Evolutionary conservation across 2,888 invertebrate genomes (phyloP).

Genomic region (Suillia variegata): DNA sequence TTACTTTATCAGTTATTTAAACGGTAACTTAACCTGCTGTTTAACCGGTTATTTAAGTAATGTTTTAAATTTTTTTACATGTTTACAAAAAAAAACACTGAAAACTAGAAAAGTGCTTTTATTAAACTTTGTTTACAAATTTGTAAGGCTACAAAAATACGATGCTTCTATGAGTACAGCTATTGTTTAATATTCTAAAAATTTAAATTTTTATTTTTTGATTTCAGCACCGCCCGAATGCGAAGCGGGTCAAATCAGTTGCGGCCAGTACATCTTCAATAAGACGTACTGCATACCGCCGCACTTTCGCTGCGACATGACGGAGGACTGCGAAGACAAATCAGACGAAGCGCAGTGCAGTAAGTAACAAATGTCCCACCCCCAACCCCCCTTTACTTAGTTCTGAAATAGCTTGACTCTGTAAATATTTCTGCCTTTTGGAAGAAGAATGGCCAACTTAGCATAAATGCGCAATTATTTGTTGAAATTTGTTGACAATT

Average conservation of each 20-base stretch:
- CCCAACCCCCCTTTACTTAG: neutral
- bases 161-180: too few relatives aligned
- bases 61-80: too few relatives aligned
- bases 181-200: neutral
- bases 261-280: constrained; percentile 93
- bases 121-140: neutral
- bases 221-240: constrained; percentile 89
- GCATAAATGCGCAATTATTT: too few relatives aligned
- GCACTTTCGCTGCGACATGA: constrained; percentile 93
- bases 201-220: too few relatives aligned
- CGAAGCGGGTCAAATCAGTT: constrained; percentile 87
- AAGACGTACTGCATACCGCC: constrained; percentile 94
- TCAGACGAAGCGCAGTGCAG: constrained; percentile 95
- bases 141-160: neutral
- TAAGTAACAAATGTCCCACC: too few relatives aligned
- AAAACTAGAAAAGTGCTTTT: too few relatives aligned
- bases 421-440: too few relatives aligned
- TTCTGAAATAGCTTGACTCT: too few relatives aligned
- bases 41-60: neutral
- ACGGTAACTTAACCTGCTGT: neutral
- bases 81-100: too few relatives aligned
- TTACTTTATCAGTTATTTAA: neutral
- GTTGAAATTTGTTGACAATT: too few relatives aligned
- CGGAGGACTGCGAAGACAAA: constrained; percentile 92
- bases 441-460: too few relatives aligned